Evolutionary conservation across 2,113 vertebrate species (phyloP).

Genomic region (Tylochromis polylepis): DNA sequence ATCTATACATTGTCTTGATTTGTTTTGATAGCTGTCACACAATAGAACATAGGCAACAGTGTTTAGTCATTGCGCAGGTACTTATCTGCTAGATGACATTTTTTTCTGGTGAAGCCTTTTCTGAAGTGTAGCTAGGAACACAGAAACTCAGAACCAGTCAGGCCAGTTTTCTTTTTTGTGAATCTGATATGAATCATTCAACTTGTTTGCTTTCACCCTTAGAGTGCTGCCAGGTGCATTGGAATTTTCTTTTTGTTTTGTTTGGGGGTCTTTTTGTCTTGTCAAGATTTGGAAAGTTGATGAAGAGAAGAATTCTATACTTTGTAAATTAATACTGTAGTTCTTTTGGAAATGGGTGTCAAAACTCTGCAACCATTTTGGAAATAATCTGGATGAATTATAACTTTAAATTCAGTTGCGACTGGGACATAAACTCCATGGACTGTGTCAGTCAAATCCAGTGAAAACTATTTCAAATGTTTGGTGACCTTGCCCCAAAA

Average conservation of each 20-base stretch:
- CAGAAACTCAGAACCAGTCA: conserved; percentile 31
- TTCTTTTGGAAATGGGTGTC: background rate
- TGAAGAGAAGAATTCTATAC: background rate
- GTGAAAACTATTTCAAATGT: rapidly evolving
- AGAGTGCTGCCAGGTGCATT: background rate
- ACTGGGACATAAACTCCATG: background rate
- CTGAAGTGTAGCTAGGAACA: background rate
- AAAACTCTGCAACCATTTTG: background rate
- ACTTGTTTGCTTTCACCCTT: background rate
- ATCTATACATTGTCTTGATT: background rate
- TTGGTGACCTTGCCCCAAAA: background rate
- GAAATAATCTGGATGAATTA: background rate
- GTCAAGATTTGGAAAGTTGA: background rate
- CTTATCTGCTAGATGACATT: background rate
- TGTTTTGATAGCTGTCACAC: background rate
- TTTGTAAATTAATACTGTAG: rapidly evolving
- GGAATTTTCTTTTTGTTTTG: background rate
- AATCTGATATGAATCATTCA: background rate
- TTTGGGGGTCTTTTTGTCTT: background rate
- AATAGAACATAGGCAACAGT: background rate
- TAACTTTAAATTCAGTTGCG: background rate
- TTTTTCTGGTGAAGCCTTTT: background rate
- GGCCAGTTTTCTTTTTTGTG: background rate
- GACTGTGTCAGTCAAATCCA: background rate
- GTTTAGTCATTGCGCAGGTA: background rate